Evolutionary conservation across 2,113 vertebrate species (phyloP), one percentile per base, ranked within the genome.

Genomic region (Larimichthys crocea): DNA sequence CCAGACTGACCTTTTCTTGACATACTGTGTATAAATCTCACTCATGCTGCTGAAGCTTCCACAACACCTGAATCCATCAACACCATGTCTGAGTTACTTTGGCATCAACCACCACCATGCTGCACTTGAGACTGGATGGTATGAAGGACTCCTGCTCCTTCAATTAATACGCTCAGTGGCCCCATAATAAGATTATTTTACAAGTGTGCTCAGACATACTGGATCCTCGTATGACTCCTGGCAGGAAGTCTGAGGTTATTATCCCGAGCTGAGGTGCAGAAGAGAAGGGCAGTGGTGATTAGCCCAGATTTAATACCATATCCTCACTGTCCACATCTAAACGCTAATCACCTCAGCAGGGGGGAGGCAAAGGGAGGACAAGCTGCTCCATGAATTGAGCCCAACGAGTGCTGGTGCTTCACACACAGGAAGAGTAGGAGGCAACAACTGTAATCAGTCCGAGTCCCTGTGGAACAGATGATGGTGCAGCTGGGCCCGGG

Each of bases 161-260:
- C 68, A 42, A 16, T 70, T 74, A 46, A 50, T 70, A 12, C 26
- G 40, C 49, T 78, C 63, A 69, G 62, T 68, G 55, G 22, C 48
- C 15, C 59, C 48, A 26, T 84, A 83, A 86, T 81, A 59, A 61
- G 74, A 84, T 87, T 79, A 87, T 68, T 74, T 82, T 79, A 77
- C 26, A 78, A 59, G 31, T 42, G 22, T 61, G 40, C 72, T 44
- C 50, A 40, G 59, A 74, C 78, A 61, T 71, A 76, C 46, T 66
- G 75, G 80, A 69, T 78, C 68, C 57, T 40, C 0, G 7, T 48
- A 52, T 79, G 60, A 73, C 65, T 79, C 3, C 22, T 80, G 44
- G 63, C 61, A 64, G 62, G 77, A 85, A 84, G 56, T 64, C 15
- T 10, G 50, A 75, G 42, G 62, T 86, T 63, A 81, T 71, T 61